Conservation (phyloP, 1,140 invertebrate genomes). For the Psilanteris sp. region DNA sequence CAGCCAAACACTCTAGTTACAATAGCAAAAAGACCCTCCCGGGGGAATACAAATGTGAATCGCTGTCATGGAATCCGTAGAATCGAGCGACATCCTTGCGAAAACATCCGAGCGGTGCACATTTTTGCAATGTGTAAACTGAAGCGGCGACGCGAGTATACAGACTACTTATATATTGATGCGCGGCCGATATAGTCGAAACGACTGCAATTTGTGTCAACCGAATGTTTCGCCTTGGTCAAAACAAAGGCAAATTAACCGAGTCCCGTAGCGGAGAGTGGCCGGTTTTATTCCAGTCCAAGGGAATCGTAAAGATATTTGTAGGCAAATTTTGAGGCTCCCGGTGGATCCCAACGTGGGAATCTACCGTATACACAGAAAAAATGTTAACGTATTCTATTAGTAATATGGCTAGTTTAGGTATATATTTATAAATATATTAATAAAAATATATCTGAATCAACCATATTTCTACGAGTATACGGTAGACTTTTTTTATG, state of each 20-base stretch:
- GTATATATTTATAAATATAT: too few species aligned
- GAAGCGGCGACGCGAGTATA: background rate
- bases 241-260: constrained; percentile 20
- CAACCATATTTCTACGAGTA: too few species aligned
- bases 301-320: too few species aligned
- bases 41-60: constrained; percentile 55
- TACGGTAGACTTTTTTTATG: too few species aligned
- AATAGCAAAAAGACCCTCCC: constrained; percentile 22
- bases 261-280: too few species aligned
- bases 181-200: constrained; percentile 28
- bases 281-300: too few species aligned
- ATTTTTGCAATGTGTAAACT: constrained; percentile 22
- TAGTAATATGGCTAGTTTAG: too few species aligned
- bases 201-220: constrained; percentile 22
- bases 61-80: constrained; percentile 40
- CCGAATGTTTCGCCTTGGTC: constrained; percentile 13
- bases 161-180: constrained; percentile 36
- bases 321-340: too few species aligned
- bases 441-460: too few species aligned
- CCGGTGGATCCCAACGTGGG: too few species aligned
- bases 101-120: constrained; percentile 5
- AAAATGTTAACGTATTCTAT: too few species aligned
- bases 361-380: too few species aligned
- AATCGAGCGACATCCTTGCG: constrained; percentile 37
- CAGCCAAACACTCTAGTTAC: constrained; percentile 45